Evolutionary conservation across 1,140 invertebrate species (phyloP), one percentile per base, ranked within the genome.

Genomic region (Drosophila cardini): DNA sequence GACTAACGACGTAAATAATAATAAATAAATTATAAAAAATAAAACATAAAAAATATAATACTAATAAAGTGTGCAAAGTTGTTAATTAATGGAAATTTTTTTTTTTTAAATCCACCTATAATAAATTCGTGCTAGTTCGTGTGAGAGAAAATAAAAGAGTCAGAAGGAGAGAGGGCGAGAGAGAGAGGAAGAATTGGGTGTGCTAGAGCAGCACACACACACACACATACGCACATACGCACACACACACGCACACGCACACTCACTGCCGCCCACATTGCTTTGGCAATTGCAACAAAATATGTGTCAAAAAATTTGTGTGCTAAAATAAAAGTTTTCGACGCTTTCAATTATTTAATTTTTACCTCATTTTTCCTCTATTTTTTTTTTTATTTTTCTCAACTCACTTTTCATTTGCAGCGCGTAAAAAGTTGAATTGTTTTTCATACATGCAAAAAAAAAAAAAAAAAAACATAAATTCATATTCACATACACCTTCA

Each of bases 71-170:
- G 83, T 80, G 70, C 69, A 78, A 87, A 85, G 67, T 58, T 86
- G 79, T 87, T 83, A 86, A 86, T 87, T 86, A 86, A 86, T 86
- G 83, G 79, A 87, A 86, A 76, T 79, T 26, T 70, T 62, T 40
- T 55, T 10, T 11, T 52, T 8, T 34, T 40, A 8, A 18, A 18
- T 2, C 13, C 48, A 32, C 21, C 21, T 34, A 52, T 26, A 52
- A n/a, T n/a, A n/a, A 55, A 32, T 52, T 52, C 60, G 16, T 70
- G 67, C 38, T 48, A 21, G 21, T 61, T 62, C 16, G 67, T 26
- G 2, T 4, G 11, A 5, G 16, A 30, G 16, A n/a, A n/a, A n/a
- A n/a, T n/a, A n/a, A n/a, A n/a, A 48, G 21, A 52, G 48, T 5
- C 21, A 3, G 26, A 50, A 4, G 11, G 48, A 9, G 26, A 15